Conservation (phyloP, 2,888 invertebrate species). For the Xylota segnis region DNA sequence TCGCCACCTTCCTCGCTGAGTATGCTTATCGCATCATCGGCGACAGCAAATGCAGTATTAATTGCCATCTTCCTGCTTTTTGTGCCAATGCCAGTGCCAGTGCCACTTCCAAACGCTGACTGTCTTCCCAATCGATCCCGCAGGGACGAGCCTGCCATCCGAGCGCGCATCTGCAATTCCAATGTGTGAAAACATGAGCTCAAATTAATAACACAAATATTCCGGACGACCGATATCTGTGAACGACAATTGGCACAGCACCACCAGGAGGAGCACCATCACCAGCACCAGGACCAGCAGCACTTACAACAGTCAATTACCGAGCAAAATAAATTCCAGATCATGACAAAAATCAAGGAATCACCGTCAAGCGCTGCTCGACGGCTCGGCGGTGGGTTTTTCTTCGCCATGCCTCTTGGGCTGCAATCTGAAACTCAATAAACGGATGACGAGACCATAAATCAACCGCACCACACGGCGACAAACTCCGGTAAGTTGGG, state of each 20-base stretch:
- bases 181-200: constrained; percentile 76
- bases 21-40: constrained; percentile 66
- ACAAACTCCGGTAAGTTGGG: constrained; percentile 51
- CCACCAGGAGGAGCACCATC: constrained; percentile 4
- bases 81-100: too few species aligned
- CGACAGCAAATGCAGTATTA: constrained; percentile 68
- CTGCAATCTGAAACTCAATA: constrained; percentile 61
- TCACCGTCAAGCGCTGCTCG: constrained; percentile 47
- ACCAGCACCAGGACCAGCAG: not conserved
- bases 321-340: constrained; percentile 69
- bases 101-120: constrained; percentile 47
- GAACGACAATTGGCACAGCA: constrained; percentile 59
- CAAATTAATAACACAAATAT: constrained; percentile 76
- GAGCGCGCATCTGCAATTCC: constrained; percentile 63
- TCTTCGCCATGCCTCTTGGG: not conserved
- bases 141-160: constrained; percentile 40
- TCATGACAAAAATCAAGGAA: constrained; percentile 65
- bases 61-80: constrained; percentile 69
- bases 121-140: constrained; percentile 33
- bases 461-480: constrained; percentile 50
- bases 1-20: constrained; percentile 59
- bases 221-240: constrained; percentile 32
- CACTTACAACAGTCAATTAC: constrained; percentile 70
- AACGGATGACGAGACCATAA: constrained; percentile 71
- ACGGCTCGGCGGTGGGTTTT: constrained; percentile 4